A percentile compares a stretch with the other conserved stretches of the same genome.
Evolutionary conservation across 2,888 invertebrate genomes (phyloP).

Genomic region (Allolobophora icterica): DNA sequence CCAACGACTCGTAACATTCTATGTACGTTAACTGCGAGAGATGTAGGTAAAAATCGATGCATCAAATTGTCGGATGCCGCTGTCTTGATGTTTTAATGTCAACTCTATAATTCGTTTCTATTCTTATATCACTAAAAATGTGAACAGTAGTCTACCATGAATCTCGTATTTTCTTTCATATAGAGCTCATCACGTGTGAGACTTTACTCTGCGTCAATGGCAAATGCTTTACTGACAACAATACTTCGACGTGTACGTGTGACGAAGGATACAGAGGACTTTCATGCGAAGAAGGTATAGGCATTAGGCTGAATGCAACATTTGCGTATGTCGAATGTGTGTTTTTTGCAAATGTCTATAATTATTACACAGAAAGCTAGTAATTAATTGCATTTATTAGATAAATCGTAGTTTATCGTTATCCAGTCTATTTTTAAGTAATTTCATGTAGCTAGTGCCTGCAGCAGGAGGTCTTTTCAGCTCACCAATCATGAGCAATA

Average conservation of each 20-base stretch:
- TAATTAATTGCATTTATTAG: neutral
- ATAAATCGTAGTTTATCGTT: neutral
- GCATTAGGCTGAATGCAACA: neutral
- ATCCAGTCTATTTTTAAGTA: neutral
- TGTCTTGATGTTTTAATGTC: too few relatives aligned
- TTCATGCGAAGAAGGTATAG: neutral
- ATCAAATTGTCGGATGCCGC: too few relatives aligned
- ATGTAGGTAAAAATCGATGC: too few relatives aligned
- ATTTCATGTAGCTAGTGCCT: neutral
- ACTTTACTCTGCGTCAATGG: neutral
- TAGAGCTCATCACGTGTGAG: neutral
- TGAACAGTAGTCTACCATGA: neutral
- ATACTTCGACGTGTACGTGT: neutral
- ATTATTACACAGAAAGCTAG: neutral
- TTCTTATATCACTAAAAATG: too few relatives aligned
- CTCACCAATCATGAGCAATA: neutral
- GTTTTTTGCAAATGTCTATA: neutral
- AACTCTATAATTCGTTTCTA: too few relatives aligned
- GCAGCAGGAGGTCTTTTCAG: neutral
- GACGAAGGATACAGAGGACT: neutral
- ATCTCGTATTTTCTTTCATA: neutral
- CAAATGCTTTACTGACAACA: neutral
- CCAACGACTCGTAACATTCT: too few relatives aligned
- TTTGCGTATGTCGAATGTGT: neutral
- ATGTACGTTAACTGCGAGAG: too few relatives aligned